Evolutionary conservation across 2,888 invertebrate species (phyloP), one percentile per base, ranked within the genome.

Genomic region (Quadroppia sp.): DNA sequence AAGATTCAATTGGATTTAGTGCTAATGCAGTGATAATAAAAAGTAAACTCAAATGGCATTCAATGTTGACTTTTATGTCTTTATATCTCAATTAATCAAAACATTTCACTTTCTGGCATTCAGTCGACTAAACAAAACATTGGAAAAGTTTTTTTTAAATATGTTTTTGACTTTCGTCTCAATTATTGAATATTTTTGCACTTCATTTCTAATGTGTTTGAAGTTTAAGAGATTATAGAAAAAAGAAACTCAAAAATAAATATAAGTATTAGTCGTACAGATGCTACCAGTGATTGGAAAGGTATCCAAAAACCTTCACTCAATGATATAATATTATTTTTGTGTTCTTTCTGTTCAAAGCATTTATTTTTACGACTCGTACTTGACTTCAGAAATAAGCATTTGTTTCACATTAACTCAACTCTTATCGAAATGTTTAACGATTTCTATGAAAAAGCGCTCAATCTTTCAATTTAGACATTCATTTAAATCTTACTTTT

Each of bases 341-440:
- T 48, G 50, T 50, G 20, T 6, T 23, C 3, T 20, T 50, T 2
- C 20, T 50, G 3, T 20, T 15, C 40, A 36, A 25, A 64, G 20
- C 25, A 36, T 36, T 40, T 67, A 36, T 40, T 40, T 67, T 42
- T 23, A 36, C 42, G 67, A 40, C 67, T 23, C 40, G 20, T n/a
- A 40, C 40, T 67, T 67, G 67, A 20, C 67, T 67, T 36, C 40
- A 9, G 42, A 25, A 61, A 67, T 40, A 67, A 67, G 40, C 40
- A 67, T 67, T 67, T 23, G 23, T 40, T 67, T 67, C 40, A 23
- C 40, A 67, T 61, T 67, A 67, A 40, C 20, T 67, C 32, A 67
- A 17, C 9, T 40, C 40, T 67, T 67, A 67, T 67, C 67, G 40
- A n/a, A 67, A 67, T 67, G 67, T 23, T 42, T 20, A 67, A 40